Evolutionary conservation across 2,797 vertebrate genomes (phyloP).

Genomic region (Neosilurus mollespiculum): DNA sequence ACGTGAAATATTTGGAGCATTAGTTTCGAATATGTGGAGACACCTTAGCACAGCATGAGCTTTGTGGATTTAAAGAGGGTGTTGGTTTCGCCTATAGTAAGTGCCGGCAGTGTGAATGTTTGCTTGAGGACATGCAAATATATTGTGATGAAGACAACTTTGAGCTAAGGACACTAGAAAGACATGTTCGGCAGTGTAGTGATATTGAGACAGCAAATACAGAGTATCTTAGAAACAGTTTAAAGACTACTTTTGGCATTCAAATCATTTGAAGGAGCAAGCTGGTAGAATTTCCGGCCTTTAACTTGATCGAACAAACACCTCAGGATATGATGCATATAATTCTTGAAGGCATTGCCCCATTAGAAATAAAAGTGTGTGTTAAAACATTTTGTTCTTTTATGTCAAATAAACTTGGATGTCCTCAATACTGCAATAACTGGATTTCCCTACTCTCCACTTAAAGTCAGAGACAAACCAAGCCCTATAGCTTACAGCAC

Average conservation of each 20-base stretch:
- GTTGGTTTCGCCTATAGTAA: slow-evolving; percentile 40
- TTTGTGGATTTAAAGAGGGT: slow-evolving; percentile 44
- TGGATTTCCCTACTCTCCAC: neutral
- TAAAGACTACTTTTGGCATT: slow-evolving; percentile 20
- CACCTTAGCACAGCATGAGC: slow-evolving; percentile 42
- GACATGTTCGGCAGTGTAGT: slow-evolving; percentile 28
- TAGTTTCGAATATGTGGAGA: slow-evolving; percentile 41
- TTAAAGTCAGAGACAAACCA: neutral
- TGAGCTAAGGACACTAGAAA: slow-evolving; percentile 33
- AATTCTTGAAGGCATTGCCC: too few species aligned
- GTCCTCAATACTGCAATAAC: too few species aligned
- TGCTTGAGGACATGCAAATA: slow-evolving; percentile 41
- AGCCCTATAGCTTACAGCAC: neutral
- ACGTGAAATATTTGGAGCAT: slow-evolving; percentile 23
- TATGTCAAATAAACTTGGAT: slow-evolving; percentile 20
- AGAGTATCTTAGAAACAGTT: slow-evolving; percentile 21
- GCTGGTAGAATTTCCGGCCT: slow-evolving; percentile 23
- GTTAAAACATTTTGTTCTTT: slow-evolving; percentile 35
- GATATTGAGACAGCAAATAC: slow-evolving; percentile 32
- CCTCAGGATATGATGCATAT: slow-evolving; percentile 39
- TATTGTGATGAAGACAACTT: slow-evolving; percentile 38
- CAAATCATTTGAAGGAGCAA: slow-evolving; percentile 31
- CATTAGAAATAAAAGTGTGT: slow-evolving; percentile 34
- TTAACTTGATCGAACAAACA: slow-evolving; percentile 29
- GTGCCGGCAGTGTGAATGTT: slow-evolving; percentile 31